These are phyloP conservation scores for Morpho helenor DNA, from an alignment of 2,888 invertebrate species.

Conservation along the genomic window DNA sequence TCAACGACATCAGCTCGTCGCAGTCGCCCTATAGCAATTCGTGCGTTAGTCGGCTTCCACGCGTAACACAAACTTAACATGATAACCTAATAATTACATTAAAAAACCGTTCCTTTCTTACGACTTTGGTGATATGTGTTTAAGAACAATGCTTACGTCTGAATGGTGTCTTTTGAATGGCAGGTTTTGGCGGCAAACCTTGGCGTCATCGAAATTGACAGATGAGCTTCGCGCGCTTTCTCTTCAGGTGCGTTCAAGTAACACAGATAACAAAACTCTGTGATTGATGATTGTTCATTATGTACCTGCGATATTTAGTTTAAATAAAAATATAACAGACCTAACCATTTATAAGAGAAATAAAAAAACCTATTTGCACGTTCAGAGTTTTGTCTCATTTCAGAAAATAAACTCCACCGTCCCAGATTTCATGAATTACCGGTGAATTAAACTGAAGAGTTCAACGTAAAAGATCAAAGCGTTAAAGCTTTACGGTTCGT, in stretches of 20 bases:
- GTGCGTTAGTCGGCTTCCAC: slow-evolving; percentile 63
- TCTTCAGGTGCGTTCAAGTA: slow-evolving; percentile 71
- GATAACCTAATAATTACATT: slow-evolving; percentile 24
- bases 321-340: slow-evolving; percentile 12
- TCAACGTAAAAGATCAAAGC: slow-evolving; percentile 49
- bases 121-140: slow-evolving; percentile 40
- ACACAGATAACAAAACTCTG: slow-evolving; percentile 42
- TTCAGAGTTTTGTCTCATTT: slow-evolving; percentile 48
- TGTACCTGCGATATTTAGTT: slow-evolving; percentile 12
- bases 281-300: slow-evolving; percentile 37
- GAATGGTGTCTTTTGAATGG: slow-evolving; percentile 50
- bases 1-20: slow-evolving; percentile 48
- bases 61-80: slow-evolving; percentile 35
- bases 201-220: slow-evolving; percentile 55
- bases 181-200: slow-evolving; percentile 60
- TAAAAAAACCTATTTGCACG: slow-evolving; percentile 20
- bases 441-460: slow-evolving; percentile 38
- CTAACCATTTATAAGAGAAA: slow-evolving; percentile 30
- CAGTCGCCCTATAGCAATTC: slow-evolving; percentile 69
- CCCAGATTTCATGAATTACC: slow-evolving; percentile 51
- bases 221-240: slow-evolving; percentile 68
- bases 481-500: slow-evolving; percentile 17
- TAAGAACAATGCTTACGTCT: slow-evolving; percentile 56
- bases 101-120: slow-evolving; percentile 14
- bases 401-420: slow-evolving; percentile 52